A percentile compares a stretch with the other conserved stretches of the same genome.
These are phyloP conservation scores for Bombus impatiens DNA, from an alignment of 1,140 invertebrate species.

Conservation along the genomic window DNA sequence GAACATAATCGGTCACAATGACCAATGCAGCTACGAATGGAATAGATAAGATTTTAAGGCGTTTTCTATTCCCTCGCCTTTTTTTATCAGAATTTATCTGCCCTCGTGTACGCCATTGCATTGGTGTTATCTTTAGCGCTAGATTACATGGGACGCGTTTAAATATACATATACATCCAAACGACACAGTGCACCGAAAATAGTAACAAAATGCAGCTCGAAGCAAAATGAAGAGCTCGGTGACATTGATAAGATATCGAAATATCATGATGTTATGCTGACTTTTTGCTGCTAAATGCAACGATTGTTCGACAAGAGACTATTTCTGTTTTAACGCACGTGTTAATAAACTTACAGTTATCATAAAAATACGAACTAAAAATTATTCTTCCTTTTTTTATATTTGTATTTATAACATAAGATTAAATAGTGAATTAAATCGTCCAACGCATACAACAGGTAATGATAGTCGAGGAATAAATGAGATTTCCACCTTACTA, in stretches of 20 bases:
- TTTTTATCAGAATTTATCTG: slow-evolving; percentile 9
- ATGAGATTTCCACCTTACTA: too few species aligned
- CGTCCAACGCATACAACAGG: too few species aligned
- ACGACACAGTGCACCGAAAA: slow-evolving; percentile 2
- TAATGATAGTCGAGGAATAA: too few species aligned
- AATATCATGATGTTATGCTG: neutral
- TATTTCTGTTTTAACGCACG: neutral
- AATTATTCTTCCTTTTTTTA: neutral
- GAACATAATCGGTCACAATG: too few species aligned
- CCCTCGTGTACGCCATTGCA: neutral
- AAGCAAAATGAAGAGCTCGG: neutral
- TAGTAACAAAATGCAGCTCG: neutral
- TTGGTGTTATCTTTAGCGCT: slow-evolving; percentile 9
- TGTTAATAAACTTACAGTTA: neutral
- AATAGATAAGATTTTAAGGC: neutral
- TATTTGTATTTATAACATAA: neutral
- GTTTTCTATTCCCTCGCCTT: neutral
- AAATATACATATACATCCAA: neutral
- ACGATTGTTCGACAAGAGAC: neutral
- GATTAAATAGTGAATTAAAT: neutral
- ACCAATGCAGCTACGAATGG: neutral
- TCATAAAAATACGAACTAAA: neutral
- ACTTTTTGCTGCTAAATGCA: neutral
- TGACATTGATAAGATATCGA: slow-evolving; percentile 6
- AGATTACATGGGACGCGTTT: slow-evolving; percentile 19